Evolutionary conservation across 2,113 vertebrate genomes (phyloP).

Genomic region (Galeopterus variegatus): DNA sequence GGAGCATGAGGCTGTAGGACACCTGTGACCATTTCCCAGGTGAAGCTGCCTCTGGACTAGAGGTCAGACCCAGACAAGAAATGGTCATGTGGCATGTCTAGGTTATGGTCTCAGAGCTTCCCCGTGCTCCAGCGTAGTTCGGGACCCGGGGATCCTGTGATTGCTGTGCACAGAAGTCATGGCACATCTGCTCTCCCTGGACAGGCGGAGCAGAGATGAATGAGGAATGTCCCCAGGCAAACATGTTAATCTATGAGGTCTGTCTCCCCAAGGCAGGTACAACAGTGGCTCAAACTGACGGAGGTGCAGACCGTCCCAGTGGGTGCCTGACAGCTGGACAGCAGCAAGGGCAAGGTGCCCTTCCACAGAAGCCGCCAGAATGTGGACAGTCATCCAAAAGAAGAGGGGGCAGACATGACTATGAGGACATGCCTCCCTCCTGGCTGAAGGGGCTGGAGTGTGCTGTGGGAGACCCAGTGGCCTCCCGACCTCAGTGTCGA

Average conservation of each 20-base stretch:
- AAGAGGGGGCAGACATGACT: not conserved
- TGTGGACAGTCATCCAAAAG: not conserved
- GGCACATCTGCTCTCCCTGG: not conserved
- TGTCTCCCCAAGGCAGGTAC: not conserved
- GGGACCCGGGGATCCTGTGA: not conserved
- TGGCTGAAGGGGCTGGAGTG: not conserved
- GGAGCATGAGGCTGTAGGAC: not conserved
- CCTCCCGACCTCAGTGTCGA: not conserved
- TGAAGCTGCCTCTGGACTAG: not conserved
- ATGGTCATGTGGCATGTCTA: rapidly evolving
- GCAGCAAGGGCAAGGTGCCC: not conserved
- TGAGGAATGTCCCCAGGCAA: not conserved
- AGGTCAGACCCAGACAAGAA: not conserved
- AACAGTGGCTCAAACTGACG: not conserved
- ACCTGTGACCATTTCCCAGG: not conserved
- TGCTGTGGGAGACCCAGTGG: not conserved
- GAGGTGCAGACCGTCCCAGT: not conserved
- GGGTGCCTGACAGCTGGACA: not conserved
- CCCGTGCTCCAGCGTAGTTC: not conserved
- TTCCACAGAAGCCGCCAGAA: not conserved
- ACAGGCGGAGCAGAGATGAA: not conserved
- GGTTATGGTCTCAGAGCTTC: not conserved
- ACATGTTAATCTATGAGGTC: not conserved
- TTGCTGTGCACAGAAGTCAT: not conserved
- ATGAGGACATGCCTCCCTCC: not conserved